These are phyloP conservation scores for Zaprionus gabonicus DNA, from an alignment of 1,140 invertebrate species.

Conservation along the genomic window DNA sequence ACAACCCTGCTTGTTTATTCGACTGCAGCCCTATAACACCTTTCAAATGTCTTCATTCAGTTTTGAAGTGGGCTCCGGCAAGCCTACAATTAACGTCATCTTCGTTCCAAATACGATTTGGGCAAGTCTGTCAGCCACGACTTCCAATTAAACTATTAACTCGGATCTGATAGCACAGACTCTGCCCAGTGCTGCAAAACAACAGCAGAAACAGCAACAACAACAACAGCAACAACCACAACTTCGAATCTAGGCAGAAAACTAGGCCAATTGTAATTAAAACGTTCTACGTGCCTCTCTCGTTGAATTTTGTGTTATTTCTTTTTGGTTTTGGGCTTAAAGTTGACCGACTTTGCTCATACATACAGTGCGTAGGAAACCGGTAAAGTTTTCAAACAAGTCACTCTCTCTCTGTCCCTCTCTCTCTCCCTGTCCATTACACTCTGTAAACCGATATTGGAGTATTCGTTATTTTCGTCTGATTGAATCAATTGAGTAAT, in stretches of 20 bases:
- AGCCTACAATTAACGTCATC: constrained; percentile 18
- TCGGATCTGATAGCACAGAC: constrained; percentile 62
- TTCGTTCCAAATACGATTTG: constrained; percentile 28
- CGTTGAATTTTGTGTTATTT: constrained; percentile 32
- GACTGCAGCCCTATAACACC: neutral
- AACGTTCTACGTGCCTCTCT: constrained; percentile 72
- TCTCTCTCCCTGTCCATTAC: neutral
- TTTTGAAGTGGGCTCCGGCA: neutral
- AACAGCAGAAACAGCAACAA: no score
- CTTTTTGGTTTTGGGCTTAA: constrained; percentile 23
- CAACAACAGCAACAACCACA: neutral
- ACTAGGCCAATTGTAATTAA: constrained; percentile 78
- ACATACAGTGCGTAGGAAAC: constrained; percentile 45
- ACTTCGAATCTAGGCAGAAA: constrained; percentile 36
- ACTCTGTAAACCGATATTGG: neutral
- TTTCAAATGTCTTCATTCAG: neutral
- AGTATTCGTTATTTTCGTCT: constrained; percentile 30
- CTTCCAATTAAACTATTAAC: constrained; percentile 78
- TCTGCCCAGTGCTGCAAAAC: constrained; percentile 16
- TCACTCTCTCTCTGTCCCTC: neutral
- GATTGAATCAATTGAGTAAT: constrained; percentile 68
- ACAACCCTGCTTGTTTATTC: neutral
- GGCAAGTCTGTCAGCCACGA: constrained; percentile 43
- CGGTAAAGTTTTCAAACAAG: constrained; percentile 2
- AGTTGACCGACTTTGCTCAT: constrained; percentile 53